These are phyloP conservation scores for Hemitrygon akajei DNA, from an alignment of 2,797 vertebrate genomes.

Conservation along the genomic window DNA sequence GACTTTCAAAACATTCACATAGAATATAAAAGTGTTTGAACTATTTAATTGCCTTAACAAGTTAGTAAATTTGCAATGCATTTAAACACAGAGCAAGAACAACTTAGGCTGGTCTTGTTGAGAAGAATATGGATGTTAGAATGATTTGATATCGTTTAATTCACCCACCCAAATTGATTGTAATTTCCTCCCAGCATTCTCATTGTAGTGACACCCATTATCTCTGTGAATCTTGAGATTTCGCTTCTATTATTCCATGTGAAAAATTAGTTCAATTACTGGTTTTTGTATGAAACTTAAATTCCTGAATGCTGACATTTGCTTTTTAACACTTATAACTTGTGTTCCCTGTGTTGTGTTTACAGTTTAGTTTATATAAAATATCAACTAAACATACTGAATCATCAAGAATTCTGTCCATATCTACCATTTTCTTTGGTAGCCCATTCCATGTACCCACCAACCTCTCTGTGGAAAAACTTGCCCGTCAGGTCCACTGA, in stretches of 20 bases:
- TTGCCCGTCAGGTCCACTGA: too few relatives aligned
- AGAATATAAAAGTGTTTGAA: too few relatives aligned
- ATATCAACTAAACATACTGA: neutral
- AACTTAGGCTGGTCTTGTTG: neutral
- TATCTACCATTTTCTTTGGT: too few relatives aligned
- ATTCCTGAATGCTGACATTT: neutral
- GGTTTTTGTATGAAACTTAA: neutral
- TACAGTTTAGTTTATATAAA: neutral
- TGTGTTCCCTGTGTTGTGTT: neutral
- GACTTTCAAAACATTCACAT: too few relatives aligned
- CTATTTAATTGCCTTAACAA: too few relatives aligned
- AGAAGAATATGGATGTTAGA: neutral
- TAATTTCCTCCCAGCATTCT: neutral
- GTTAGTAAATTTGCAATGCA: too few relatives aligned
- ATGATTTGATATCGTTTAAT: neutral
- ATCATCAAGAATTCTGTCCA: neutral
- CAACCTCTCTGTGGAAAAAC: too few relatives aligned
- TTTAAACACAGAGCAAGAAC: neutral
- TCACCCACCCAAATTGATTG: neutral
- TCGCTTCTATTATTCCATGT: neutral
- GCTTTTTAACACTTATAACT: neutral
- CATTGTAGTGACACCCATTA: neutral
- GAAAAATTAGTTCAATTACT: neutral
- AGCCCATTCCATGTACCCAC: too few relatives aligned
- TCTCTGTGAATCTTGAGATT: neutral